These are phyloP conservation scores for Rallus limicola DNA, from an alignment of 2,113 vertebrate species.

Conservation along the genomic window DNA sequence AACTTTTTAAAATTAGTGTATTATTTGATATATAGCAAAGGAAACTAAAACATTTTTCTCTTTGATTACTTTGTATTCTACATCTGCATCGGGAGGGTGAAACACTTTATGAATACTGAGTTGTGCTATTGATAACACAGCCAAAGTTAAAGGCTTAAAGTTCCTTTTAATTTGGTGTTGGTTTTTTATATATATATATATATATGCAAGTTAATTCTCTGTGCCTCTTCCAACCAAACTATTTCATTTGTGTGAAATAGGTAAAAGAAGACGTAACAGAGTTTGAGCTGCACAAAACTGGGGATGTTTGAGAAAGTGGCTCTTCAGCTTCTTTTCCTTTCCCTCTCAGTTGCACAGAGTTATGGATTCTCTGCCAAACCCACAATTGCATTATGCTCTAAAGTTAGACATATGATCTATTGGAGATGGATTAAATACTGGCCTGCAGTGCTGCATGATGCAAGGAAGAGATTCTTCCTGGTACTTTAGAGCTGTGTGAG, in stretches of 20 bases:
- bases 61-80: background rate
- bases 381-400: background rate
- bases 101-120: background rate
- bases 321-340: background rate
- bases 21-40: background rate
- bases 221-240: background rate
- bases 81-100: background rate
- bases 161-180: background rate
- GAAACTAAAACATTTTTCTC: background rate
- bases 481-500: background rate
- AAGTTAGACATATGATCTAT: background rate
- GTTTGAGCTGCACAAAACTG: background rate
- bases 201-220: background rate
- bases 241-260: background rate
- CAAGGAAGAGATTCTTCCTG: background rate
- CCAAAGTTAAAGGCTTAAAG: background rate
- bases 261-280: background rate
- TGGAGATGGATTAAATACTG: background rate
- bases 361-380: slow-evolving; percentile 1
- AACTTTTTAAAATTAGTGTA: background rate
- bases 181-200: background rate
- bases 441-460: background rate
- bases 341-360: background rate
- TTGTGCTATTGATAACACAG: background rate
- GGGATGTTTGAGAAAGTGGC: background rate